phyloP scores from a whole-genome alignment of 2,797 vertebrate species.

The Acipenser transmontanus region DNA sequence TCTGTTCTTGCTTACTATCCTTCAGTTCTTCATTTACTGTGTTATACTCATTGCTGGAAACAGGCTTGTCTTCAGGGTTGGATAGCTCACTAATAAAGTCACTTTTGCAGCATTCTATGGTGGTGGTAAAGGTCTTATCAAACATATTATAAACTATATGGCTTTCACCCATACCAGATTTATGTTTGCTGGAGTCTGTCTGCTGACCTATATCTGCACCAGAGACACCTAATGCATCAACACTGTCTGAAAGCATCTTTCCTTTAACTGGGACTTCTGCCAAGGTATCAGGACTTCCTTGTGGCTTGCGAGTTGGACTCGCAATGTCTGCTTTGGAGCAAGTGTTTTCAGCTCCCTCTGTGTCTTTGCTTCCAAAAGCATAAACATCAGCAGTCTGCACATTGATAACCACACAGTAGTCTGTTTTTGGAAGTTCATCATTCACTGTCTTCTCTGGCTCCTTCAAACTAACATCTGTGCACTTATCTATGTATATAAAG shows the following conservation, averaged over 20 bases:
- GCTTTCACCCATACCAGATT: conserved; percentile 28
- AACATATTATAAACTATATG: conserved; percentile 31
- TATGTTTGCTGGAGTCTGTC: conserved; percentile 24
- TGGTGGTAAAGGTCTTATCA: conserved; percentile 29
- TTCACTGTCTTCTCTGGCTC: conserved; percentile 54
- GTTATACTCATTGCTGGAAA: conserved; percentile 30
- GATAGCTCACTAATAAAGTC: conserved; percentile 31
- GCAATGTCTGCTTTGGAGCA: conserved; percentile 28
- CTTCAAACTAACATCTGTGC: conserved; percentile 41
- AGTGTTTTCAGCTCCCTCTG: conserved; percentile 25
- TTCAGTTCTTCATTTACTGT: conserved; percentile 32
- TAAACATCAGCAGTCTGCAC: conserved; percentile 29
- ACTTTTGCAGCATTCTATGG: conserved; percentile 20
- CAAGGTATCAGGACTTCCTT: conserved; percentile 20
- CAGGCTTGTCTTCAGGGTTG: conserved; percentile 29
- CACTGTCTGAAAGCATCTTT: conserved; percentile 28
- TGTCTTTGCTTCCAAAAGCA: conserved; percentile 39
- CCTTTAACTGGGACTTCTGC: conserved; percentile 20
- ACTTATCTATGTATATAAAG: conserved; percentile 53
- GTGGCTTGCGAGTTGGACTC: conserved; percentile 31
- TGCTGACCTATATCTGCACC: conserved; percentile 37
- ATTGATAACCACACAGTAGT: conserved; percentile 21
- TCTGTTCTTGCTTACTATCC: conserved; percentile 32
- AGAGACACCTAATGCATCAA: conserved; percentile 30
- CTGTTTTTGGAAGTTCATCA: conserved; percentile 26